Evolutionary conservation across 1,140 invertebrate species (phyloP).

Genomic region (Harlomillsia oculata): DNA sequence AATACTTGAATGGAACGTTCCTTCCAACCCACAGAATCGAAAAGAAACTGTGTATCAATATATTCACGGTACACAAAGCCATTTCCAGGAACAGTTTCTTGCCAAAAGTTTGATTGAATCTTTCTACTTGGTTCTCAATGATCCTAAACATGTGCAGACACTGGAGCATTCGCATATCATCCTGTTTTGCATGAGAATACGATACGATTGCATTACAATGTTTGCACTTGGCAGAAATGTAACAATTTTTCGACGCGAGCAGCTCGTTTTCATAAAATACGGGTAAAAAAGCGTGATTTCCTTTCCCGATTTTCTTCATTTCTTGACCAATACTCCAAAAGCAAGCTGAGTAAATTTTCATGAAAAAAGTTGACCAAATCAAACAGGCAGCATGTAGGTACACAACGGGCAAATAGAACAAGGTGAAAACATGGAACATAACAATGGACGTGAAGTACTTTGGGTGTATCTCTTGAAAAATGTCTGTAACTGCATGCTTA

Average conservation of each 20-base stretch:
- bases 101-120: slow-evolving; percentile 20
- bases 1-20: neutral
- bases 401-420: neutral
- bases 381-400: neutral
- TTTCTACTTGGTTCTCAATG: slow-evolving; percentile 6
- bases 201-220: neutral
- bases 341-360: slow-evolving; percentile 18
- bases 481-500: neutral
- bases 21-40: slow-evolving; percentile 7
- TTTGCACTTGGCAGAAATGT: neutral
- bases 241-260: neutral
- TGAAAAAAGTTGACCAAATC: slow-evolving; percentile 22
- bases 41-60: slow-evolving; percentile 17
- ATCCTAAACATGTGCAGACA: slow-evolving; percentile 2
- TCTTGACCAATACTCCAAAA: slow-evolving; percentile 4
- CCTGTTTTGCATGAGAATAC: neutral
- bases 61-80: slow-evolving; percentile 4
- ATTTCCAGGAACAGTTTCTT: slow-evolving; percentile 9
- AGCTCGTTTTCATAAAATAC: neutral
- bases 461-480: neutral
- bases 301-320: neutral
- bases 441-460: neutral
- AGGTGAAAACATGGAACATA: neutral
- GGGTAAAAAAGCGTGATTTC: neutral
- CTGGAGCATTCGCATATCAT: neutral